Evolutionary conservation across 2,888 invertebrate species (phyloP).

Genomic region (Autographa pulchrina): DNA sequence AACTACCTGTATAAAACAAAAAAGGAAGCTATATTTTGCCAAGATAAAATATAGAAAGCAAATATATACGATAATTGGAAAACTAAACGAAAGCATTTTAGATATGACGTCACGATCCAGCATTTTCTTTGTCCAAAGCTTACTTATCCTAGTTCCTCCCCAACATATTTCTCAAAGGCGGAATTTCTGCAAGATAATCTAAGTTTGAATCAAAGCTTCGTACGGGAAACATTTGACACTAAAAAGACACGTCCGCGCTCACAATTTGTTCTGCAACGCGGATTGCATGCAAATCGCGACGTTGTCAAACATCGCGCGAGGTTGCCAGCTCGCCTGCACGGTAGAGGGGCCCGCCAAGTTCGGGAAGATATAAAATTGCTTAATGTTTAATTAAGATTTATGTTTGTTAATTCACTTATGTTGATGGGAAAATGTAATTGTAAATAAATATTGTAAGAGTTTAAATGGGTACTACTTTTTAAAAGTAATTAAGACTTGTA

Average conservation of each 20-base stretch:
- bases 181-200: slow-evolving; percentile 25
- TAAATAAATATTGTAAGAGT: not conserved
- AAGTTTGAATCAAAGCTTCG: slow-evolving; percentile 45
- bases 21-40: not conserved
- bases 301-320: slow-evolving; percentile 46
- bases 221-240: slow-evolving; percentile 40
- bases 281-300: slow-evolving; percentile 45
- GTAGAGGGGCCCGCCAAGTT: slow-evolving; percentile 14
- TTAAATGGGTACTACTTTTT: not conserved
- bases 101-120: not conserved
- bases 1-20: too few species aligned
- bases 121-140: not conserved
- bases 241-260: slow-evolving; percentile 39
- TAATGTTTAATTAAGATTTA: not conserved
- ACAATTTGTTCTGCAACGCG: slow-evolving; percentile 36
- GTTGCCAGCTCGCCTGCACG: slow-evolving; percentile 32
- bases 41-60: too few species aligned
- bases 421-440: not conserved
- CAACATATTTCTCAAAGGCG: not conserved
- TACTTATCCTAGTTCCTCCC: not conserved
- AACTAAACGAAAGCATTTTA: not conserved
- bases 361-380: slow-evolving; percentile 1
- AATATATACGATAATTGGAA: too few species aligned
- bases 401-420: not conserved
- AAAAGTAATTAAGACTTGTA: not conserved